These are phyloP conservation scores for Gallinago undulata DNA, from an alignment of 2,113 vertebrate species.

Conservation along the genomic window DNA sequence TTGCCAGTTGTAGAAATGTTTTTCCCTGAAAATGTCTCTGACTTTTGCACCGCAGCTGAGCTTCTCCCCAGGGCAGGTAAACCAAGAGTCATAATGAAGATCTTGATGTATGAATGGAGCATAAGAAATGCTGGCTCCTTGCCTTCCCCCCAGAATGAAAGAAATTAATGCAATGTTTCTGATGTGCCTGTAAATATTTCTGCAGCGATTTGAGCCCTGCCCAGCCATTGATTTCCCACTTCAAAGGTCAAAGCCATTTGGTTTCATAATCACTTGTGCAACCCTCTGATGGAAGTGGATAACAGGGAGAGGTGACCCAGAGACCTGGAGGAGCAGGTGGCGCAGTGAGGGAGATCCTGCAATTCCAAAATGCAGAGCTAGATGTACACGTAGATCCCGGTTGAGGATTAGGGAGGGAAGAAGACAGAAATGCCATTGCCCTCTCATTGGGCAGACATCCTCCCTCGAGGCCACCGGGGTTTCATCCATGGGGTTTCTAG, in stretches of 20 bases:
- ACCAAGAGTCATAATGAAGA: not conserved
- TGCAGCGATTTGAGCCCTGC: not conserved
- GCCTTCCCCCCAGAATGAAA: not conserved
- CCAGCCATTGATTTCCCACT: not conserved
- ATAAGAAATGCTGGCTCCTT: not conserved
- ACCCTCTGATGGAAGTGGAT: not conserved
- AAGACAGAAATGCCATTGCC: not conserved
- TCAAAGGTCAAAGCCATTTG: not conserved
- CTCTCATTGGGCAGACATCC: fast-evolving
- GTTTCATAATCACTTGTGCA: not conserved
- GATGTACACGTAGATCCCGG: not conserved
- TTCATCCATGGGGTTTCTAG: not conserved
- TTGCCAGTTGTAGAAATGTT: not conserved
- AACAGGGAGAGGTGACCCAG: not conserved
- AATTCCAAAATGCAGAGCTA: not conserved
- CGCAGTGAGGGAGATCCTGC: not conserved
- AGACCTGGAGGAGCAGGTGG: not conserved
- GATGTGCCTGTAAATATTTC: not conserved
- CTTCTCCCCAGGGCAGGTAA: not conserved
- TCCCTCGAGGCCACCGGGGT: fast-evolving
- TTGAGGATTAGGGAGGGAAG: not conserved
- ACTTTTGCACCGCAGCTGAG: fast-evolving
- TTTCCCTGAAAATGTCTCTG: not conserved
- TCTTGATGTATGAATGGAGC: not conserved
- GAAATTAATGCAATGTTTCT: not conserved